Percentiles rank a stretch among this genome's conserved stretches.
Evolutionary conservation across 2,888 invertebrate genomes (phyloP).

Genomic region (Athripsodes cinereus): DNA sequence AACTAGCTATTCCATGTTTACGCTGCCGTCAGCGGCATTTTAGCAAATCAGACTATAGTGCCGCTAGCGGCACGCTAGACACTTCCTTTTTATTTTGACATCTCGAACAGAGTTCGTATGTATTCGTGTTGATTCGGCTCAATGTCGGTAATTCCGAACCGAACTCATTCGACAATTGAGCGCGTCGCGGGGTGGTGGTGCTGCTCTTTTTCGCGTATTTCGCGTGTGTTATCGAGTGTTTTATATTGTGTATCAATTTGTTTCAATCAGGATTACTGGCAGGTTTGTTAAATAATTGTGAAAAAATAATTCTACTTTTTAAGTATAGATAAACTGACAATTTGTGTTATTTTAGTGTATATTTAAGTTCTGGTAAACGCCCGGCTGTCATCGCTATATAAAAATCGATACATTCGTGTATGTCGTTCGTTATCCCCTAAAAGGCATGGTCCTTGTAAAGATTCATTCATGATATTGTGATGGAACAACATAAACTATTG

Average conservation of each 20-base stretch:
- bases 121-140: conserved; percentile 9
- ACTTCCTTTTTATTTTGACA: no score
- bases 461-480: conserved; percentile 4
- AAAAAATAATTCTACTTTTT: not conserved
- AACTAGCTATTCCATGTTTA: no score
- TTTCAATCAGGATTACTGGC: conserved; percentile 14
- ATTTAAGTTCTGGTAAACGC: conserved; percentile 21
- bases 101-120: not conserved
- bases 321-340: not conserved
- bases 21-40: no score
- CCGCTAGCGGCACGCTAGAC: no score
- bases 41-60: no score
- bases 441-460: conserved; percentile 10
- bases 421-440: conserved; percentile 11
- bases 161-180: conserved; percentile 20
- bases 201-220: conserved; percentile 6
- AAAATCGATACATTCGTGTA: conserved; percentile 24
- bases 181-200: conserved; percentile 16
- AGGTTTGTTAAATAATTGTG: conserved; percentile 9
- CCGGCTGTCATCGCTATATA: conserved; percentile 23
- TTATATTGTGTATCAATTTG: conserved; percentile 12
- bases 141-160: no score
- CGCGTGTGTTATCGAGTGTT: conserved; percentile 21
- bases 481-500: not conserved
- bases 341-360: conserved; percentile 1